Base-by-base conservation (phyloP, 2,888 invertebrate genomes). In the Lasioglossum villosulum region DNA sequence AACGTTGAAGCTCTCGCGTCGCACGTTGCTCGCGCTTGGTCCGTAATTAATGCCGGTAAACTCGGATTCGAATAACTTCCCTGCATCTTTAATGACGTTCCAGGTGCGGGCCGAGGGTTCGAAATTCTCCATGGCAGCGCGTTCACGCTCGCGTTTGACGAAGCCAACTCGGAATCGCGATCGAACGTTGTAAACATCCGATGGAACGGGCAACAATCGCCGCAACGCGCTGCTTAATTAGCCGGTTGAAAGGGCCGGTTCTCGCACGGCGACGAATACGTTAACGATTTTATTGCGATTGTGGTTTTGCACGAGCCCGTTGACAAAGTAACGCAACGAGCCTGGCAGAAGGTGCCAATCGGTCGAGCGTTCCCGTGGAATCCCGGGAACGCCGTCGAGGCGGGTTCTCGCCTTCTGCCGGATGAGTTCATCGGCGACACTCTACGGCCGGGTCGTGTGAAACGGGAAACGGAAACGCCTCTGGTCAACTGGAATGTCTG, bases 391-490 rank as follows among this genome's bases (percentile, higher is more conserved):
- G 91, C 84, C 76, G 84, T 72, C 82, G 85, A 39, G 83, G 79
- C 86, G 83, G 77, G 79, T 89, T 90, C 90, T 86, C 84, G 87
- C 80, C 83, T 84, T 83, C 70, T 63, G 52, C 79, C 86, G 83
- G 89, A 91, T 86, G 88, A 89, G 89, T 90, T 90, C 91, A 89
- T 91, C 88, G 87, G 78, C 87, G 89, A 91, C 88, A 88, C 87
- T 88, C 87, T 79, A 34, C 34, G 90, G 75, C 73, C 88, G 80
- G 85, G 89, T 92, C 89, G 91, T 89, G 90, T 86, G 91, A 92
- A 91, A 91, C 91, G 89, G 90, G 90, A 91, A 91, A 92, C 90
- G 92, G 92, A 92, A 92, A 92, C 86, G 87, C 84, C 86, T 74
- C 83, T 90, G 82, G 85, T 86, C 87, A 83, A 89, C 84, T 86